Base-by-base conservation (phyloP, 1,140 invertebrate genomes). In the Formica exsecta region DNA sequence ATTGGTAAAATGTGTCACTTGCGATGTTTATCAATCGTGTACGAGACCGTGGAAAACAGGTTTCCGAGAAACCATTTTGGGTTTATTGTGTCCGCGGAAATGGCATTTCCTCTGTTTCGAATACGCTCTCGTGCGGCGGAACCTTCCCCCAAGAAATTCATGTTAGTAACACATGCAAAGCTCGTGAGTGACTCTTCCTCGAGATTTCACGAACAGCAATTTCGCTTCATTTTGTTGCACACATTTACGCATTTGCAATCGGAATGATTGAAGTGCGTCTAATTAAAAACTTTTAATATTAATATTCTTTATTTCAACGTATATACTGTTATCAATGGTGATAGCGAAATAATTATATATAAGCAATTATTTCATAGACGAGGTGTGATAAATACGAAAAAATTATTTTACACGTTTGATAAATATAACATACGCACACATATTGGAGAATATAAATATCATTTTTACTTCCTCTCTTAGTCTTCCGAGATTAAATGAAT, bases 51-150 rank as follows among this genome's bases (percentile, higher is more conserved):
- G 44, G n/a, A 79, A 79, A 68, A 54, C 62, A 79, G 29, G 29
- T 79, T 79, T 68, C 44, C 76, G 62, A 68, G 51, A 54, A 79
- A 68, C 13, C 76, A 79, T 79, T 79, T 79, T 51, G n/a, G 32
- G 38, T 19, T 54, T 79, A 79, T 68, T 68, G 64, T 79, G 22
- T 54, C 62, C 62, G 62, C 76, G 76, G 41, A 79, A 79, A 79
- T 79, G 64, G n/a, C 48, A 68, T 79, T 79, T 68, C 76, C 76
- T 65, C 44, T 79, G 62, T 79, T 79, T 68, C 76, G 44, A 68
- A 36, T 44, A 54, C 44, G n/a, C 62, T 68, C 44, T 36, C 13
- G 32, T n/a, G 44, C 22, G 44, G 32, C n/a, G 44, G 62, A 57
- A 79, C 57, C 76, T 68, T 79, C 44, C 76, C 25, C 29, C 76